Base-by-base conservation (phyloP, 2,888 invertebrate species). In the Orchesellides sinensis region DNA sequence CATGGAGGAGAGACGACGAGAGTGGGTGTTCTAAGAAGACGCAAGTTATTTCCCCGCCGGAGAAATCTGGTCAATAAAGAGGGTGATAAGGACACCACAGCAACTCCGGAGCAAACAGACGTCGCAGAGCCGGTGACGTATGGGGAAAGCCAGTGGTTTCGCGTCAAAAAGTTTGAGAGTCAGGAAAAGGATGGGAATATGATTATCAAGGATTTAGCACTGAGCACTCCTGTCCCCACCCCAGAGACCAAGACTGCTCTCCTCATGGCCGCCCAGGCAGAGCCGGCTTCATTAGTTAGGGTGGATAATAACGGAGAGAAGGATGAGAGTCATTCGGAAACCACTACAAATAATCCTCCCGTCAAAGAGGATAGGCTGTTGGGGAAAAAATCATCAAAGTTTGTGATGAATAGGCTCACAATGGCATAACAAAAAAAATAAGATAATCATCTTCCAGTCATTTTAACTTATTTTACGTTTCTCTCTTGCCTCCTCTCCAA, bases 121-220 rank as follows among this genome's bases (percentile, higher is more conserved):
- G 84, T 85, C 14, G 69, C 85, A 6, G 84, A 85, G 47, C 47
- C 86, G 8, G 88, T 87, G 21, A 88, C 88, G 27, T 88, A 87
- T 54, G 88, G 88, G 10, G 88, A 88, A 74, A 85, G 87, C 65
- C 87, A 88, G 65, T 88, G 88, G 88, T 88, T 87, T 63, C 75
- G 84, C 5, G 61, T 88, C 6, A 83, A 84, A 32, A 68, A 77
- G 17, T 56, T 68, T 29, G 77, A 77, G 5, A 54, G 54, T 8
- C 56, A 68, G 0, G 75, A 75, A 23, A 29, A 59, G 8, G 66
- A 63, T 63, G 25, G n/a, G n/a, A n/a, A n/a, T n/a, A n/a, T n/a
- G n/a, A n/a, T n/a, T n/a, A n/a, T n/a, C n/a, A n/a, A n/a, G n/a
- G n/a, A n/a, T n/a, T n/a, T n/a, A n/a, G 17, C 25, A 0, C 17